phyloP scores from a whole-genome alignment of 2,113 vertebrate species.

The Chitala chitala region DNA sequence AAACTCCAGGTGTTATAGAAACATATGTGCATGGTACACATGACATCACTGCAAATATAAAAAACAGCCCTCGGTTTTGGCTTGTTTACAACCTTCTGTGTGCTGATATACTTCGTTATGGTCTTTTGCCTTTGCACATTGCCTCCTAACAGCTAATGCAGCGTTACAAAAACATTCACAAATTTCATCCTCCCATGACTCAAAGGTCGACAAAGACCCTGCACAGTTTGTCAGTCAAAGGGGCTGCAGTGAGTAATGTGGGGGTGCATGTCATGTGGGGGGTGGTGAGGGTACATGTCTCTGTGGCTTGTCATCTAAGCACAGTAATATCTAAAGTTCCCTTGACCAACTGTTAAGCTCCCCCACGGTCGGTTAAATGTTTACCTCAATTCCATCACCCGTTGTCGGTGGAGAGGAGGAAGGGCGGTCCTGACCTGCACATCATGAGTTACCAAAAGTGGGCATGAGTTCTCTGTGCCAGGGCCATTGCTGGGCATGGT shows the following conservation, averaged over 20 bases:
- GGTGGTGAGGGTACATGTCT: background rate
- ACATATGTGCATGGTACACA: too few species aligned
- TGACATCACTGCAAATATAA: too few species aligned
- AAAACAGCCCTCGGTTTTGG: too few species aligned
- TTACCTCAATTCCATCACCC: slow-evolving; percentile 20
- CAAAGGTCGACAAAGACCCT: too few species aligned
- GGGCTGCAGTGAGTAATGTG: background rate
- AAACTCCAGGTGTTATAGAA: too few species aligned
- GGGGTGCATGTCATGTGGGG: too few species aligned
- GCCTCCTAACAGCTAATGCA: too few species aligned
- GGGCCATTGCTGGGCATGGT: background rate
- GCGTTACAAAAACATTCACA: too few species aligned
- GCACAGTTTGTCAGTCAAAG: background rate
- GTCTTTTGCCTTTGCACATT: too few species aligned
- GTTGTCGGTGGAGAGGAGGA: slow-evolving; percentile 17
- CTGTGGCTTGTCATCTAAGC: background rate
- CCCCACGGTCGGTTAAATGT: slow-evolving; percentile 35
- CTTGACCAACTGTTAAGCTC: slow-evolving; percentile 19
- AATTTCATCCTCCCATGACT: too few species aligned
- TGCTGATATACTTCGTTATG: too few species aligned
- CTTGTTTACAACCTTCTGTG: too few species aligned
- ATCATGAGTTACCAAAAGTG: background rate
- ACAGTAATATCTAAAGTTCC: slow-evolving; percentile 52
- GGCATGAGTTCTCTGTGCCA: background rate
- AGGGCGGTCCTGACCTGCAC: background rate